Conservation (phyloP, 2,888 invertebrate species). For the Smittia aterrima region DNA sequence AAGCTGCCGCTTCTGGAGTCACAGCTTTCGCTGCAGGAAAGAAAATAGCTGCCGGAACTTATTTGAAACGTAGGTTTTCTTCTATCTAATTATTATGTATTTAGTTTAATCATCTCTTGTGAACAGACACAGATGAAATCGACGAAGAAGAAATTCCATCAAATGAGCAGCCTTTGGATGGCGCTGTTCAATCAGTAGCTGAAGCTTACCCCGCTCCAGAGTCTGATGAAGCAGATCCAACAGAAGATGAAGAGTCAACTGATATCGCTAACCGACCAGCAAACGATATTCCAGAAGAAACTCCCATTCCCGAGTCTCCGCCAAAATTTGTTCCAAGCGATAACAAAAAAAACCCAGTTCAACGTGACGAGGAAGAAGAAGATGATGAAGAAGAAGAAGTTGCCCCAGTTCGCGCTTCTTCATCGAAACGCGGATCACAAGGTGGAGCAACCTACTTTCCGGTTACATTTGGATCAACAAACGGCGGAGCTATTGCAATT, state of each 20-base stretch:
- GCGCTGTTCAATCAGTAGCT: constrained; percentile 36
- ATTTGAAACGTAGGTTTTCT: constrained; percentile 49
- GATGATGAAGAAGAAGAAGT: constrained; percentile 43
- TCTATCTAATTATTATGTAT: background rate
- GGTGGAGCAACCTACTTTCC: constrained; percentile 51
- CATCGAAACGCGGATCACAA: background rate
- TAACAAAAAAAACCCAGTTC: constrained; percentile 43
- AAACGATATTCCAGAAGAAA: constrained; percentile 36
- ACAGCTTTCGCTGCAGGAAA: constrained; percentile 53
- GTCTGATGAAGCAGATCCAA: constrained; percentile 16
- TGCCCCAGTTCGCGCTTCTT: background rate
- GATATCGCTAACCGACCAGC: background rate
- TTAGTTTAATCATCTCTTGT: background rate
- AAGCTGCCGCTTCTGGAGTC: constrained; percentile 46
- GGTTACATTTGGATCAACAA: constrained; percentile 52
- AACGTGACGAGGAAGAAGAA: constrained; percentile 43
- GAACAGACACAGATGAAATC: background rate
- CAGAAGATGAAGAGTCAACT: constrained; percentile 4
- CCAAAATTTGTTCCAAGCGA: constrained; percentile 26
- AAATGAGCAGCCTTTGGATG: background rate
- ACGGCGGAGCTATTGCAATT: constrained; percentile 52
- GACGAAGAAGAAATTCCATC: background rate
- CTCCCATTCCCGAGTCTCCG: background rate
- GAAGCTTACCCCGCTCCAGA: constrained; percentile 36
- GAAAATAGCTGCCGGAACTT: constrained; percentile 51